Percentiles rank a stretch among this genome's conserved stretches.
phyloP scores from a whole-genome alignment of 2,888 invertebrate species.

The Parelbella ahira region DNA sequence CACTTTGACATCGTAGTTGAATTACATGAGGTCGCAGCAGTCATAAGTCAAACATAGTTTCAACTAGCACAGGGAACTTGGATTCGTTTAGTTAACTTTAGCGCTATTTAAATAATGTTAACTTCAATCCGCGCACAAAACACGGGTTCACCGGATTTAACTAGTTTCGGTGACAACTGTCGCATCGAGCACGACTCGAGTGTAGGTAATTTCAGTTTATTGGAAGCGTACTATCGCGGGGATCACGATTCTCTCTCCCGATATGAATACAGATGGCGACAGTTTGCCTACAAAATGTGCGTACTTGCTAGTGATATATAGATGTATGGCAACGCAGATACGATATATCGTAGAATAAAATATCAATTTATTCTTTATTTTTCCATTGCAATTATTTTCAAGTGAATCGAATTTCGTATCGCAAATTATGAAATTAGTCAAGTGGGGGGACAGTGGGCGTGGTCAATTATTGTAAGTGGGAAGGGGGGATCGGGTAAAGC shows the following conservation, averaged over 20 bases:
- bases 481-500: too few species aligned
- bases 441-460: too few species aligned
- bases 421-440: too few species aligned
- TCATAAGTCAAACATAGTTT: slow-evolving; percentile 18
- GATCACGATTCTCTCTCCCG: slow-evolving; percentile 30
- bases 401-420: too few species aligned
- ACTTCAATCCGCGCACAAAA: slow-evolving; percentile 11
- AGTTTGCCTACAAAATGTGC: slow-evolving; percentile 7
- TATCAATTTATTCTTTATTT: too few species aligned
- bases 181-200: too few species aligned
- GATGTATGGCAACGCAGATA: too few species aligned
- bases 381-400: too few species aligned
- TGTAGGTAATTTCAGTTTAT: slow-evolving; percentile 14
- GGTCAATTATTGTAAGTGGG: too few species aligned
- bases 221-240: background rate
- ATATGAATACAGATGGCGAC: slow-evolving; percentile 48
- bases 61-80: slow-evolving; percentile 15
- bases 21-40: slow-evolving; percentile 6
- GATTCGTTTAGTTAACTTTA: slow-evolving; percentile 20
- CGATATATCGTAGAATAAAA: too few species aligned
- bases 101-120: slow-evolving; percentile 21
- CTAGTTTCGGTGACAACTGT: slow-evolving; percentile 2
- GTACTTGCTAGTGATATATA: background rate
- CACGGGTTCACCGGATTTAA: slow-evolving; percentile 10
- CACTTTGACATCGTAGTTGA: slow-evolving; percentile 2